These are phyloP conservation scores for Penaeus chinensis DNA, from an alignment of 1,140 invertebrate species.

Conservation along the genomic window DNA sequence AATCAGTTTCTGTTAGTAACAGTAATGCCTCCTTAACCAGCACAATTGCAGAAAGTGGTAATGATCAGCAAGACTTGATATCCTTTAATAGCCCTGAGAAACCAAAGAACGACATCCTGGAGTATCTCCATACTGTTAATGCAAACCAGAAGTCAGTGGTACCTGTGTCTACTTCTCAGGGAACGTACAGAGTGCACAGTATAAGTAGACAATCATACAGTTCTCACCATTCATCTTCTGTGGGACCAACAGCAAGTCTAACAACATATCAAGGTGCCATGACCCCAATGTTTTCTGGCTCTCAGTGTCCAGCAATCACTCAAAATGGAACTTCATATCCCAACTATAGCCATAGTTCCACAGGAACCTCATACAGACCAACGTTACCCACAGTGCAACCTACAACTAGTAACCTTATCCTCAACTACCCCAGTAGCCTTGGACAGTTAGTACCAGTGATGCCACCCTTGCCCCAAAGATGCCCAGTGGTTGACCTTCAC, in stretches of 20 bases:
- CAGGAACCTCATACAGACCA: conserved; percentile 34
- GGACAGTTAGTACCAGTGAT: conserved; percentile 31
- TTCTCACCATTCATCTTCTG: conserved; percentile 31
- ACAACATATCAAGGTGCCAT: conserved; percentile 41
- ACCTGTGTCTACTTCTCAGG: conserved; percentile 49
- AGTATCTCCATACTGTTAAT: conserved; percentile 57
- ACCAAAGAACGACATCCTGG: conserved; percentile 60
- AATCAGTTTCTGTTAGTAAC: conserved; percentile 8
- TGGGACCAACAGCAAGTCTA: conserved; percentile 51
- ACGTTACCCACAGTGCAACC: conserved; percentile 7
- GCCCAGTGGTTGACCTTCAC: conserved; percentile 46
- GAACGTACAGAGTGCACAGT: conserved; percentile 30
- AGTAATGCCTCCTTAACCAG: background rate
- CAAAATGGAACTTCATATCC: conserved; percentile 42
- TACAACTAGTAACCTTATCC: conserved; percentile 6
- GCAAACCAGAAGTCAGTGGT: conserved; percentile 51
- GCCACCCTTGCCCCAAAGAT: conserved; percentile 40
- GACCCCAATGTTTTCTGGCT: conserved; percentile 3
- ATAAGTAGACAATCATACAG: conserved; percentile 44
- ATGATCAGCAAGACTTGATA: conserved; percentile 56
- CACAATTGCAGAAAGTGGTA: conserved; percentile 1
- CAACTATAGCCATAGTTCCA: conserved; percentile 12
- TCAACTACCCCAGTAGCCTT: conserved; percentile 12
- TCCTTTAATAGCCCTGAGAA: conserved; percentile 63
- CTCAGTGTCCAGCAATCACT: conserved; percentile 28